phyloP scores from a whole-genome alignment of 2,113 vertebrate genomes.

The Hippoglossus stenolepis region DNA sequence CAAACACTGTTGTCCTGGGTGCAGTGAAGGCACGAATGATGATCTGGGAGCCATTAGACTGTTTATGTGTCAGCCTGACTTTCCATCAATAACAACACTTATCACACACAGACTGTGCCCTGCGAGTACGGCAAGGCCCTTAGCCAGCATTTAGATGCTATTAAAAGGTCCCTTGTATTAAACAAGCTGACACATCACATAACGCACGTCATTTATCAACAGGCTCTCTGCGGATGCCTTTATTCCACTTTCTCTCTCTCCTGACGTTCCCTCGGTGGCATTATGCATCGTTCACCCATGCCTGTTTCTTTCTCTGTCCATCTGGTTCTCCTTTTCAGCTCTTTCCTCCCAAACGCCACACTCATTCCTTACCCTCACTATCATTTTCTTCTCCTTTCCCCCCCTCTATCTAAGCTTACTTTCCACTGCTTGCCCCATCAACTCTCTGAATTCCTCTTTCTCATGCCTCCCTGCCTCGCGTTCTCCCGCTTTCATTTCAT shows the following conservation, averaged over 20 bases:
- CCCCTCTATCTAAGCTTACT: conserved; percentile 31
- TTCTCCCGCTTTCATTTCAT: conserved; percentile 29
- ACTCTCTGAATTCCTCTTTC: neutral
- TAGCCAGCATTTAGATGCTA: conserved; percentile 67
- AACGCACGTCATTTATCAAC: conserved; percentile 67
- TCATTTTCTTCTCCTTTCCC: conserved; percentile 28
- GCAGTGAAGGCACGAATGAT: conserved; percentile 47
- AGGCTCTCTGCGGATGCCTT: conserved; percentile 46
- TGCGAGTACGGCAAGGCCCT: conserved; percentile 49
- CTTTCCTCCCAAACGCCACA: conserved; percentile 27
- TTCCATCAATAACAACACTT: conserved; percentile 69
- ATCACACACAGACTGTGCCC: conserved; percentile 56
- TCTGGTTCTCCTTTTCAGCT: conserved; percentile 63
- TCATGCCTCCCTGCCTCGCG: neutral
- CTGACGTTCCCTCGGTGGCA: conserved; percentile 38
- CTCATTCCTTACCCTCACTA: conserved; percentile 31
- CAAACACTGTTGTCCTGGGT: conserved; percentile 47
- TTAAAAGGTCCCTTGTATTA: conserved; percentile 68
- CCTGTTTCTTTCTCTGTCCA: conserved; percentile 52
- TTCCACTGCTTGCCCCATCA: conserved; percentile 31
- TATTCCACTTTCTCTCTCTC: conserved; percentile 37
- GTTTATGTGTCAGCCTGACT: conserved; percentile 64
- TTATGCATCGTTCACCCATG: conserved; percentile 52
- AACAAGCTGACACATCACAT: conserved; percentile 67
- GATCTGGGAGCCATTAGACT: conserved; percentile 71